These are phyloP conservation scores for Nephrocerus scutellatus DNA, from an alignment of 2,888 invertebrate species.

Conservation along the genomic window DNA sequence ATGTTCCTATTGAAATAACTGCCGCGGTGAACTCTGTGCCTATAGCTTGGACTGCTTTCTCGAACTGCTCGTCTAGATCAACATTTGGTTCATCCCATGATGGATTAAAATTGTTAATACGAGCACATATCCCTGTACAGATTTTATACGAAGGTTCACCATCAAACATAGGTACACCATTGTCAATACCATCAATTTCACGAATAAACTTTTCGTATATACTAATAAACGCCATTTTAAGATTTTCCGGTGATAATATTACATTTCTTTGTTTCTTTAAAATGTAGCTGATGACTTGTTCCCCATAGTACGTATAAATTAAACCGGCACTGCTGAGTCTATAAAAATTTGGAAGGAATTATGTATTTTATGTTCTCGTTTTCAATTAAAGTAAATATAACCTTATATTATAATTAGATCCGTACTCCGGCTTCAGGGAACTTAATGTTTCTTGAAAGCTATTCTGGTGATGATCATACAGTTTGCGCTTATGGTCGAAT, in stretches of 20 bases:
- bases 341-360: slow-evolving; percentile 33
- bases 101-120: slow-evolving; percentile 75
- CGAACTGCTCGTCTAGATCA: slow-evolving; percentile 56
- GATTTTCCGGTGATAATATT: slow-evolving; percentile 49
- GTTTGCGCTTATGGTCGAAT: slow-evolving; percentile 66
- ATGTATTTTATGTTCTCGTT: not conserved
- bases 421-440: slow-evolving; percentile 56
- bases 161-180: slow-evolving; percentile 80
- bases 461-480: slow-evolving; percentile 94
- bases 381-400: slow-evolving; percentile 25
- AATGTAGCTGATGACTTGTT: slow-evolving; percentile 62
- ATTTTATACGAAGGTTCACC: slow-evolving; percentile 70
- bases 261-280: slow-evolving; percentile 47
- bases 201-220: slow-evolving; percentile 83
- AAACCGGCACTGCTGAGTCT: slow-evolving; percentile 94
- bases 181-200: slow-evolving; percentile 95
- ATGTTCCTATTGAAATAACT: slow-evolving; percentile 54
- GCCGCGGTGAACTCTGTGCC: slow-evolving; percentile 71
- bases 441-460: slow-evolving; percentile 63
- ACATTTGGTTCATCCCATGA: slow-evolving; percentile 66
- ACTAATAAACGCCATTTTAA: slow-evolving; percentile 57
- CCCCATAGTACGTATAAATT: slow-evolving; percentile 83
- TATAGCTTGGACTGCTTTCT: slow-evolving; percentile 68
- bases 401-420: slow-evolving; percentile 56
- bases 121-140: slow-evolving; percentile 66